Conservation (phyloP, 1,140 invertebrate genomes). For the Leptonema lineaticorne region DNA sequence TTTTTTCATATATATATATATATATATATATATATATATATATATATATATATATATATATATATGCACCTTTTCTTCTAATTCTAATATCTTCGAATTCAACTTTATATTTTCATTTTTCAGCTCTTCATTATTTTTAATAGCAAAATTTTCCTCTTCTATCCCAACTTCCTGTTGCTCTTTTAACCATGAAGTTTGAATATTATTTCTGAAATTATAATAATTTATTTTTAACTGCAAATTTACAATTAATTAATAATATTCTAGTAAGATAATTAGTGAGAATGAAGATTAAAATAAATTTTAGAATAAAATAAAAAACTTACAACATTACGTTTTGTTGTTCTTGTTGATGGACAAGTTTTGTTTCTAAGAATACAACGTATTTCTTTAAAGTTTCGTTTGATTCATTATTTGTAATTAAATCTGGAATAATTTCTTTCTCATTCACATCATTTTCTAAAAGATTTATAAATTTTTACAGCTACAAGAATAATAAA, state of each 20-base stretch:
- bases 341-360: constrained; percentile 33
- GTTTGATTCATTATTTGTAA: too few relatives aligned
- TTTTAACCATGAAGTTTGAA: constrained; percentile 18
- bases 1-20: too few relatives aligned
- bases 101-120: constrained; percentile 30
- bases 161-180: constrained; percentile 33
- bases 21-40: too few relatives aligned
- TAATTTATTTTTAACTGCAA: background rate
- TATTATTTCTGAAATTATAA: constrained; percentile 27
- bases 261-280: background rate
- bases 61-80: constrained; percentile 35
- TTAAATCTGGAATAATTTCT: too few relatives aligned
- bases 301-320: constrained; percentile 1
- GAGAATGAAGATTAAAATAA: background rate
- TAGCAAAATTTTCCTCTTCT: constrained; percentile 44
- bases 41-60: too few relatives aligned
- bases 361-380: constrained; percentile 23
- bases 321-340: constrained; percentile 34
- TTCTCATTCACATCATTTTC: background rate
- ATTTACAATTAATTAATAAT: constrained; percentile 6
- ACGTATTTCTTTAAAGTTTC: constrained; percentile 12
- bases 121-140: constrained; percentile 42
- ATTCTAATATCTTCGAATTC: constrained; percentile 15
- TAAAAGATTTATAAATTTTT: too few relatives aligned
- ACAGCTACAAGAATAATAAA: too few relatives aligned